phyloP scores from a whole-genome alignment of 2,888 invertebrate species.

The Apotomis betuletana region DNA sequence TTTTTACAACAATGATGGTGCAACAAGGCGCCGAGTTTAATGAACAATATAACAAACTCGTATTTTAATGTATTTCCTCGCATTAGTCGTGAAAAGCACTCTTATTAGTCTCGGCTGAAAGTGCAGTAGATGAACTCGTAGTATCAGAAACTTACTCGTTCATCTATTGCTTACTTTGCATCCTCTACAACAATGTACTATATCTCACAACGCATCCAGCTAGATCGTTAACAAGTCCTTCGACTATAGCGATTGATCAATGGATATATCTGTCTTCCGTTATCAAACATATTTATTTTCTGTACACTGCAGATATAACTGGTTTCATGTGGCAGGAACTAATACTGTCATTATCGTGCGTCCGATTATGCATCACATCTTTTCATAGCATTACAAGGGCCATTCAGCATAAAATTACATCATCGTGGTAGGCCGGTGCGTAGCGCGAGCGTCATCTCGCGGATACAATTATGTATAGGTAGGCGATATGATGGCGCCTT shows the following conservation, averaged over 20 bases:
- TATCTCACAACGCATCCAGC: constrained; percentile 9
- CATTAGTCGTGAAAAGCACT: no score
- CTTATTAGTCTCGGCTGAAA: no score
- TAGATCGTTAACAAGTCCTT: neutral
- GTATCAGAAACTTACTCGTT: no score
- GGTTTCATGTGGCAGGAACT: neutral
- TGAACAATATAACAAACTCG: no score
- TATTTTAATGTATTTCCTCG: no score
- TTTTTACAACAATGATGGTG: no score
- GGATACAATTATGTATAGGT: constrained; percentile 55
- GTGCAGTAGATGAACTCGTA: no score
- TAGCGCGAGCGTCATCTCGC: constrained; percentile 60
- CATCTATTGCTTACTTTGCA: no score
- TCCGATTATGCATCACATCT: constrained; percentile 11
- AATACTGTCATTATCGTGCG: constrained; percentile 5
- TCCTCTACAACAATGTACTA: neutral
- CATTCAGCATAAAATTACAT: constrained; percentile 64
- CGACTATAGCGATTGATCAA: constrained; percentile 11
- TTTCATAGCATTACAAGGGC: constrained; percentile 52
- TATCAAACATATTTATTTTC: neutral
- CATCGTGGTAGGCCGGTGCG: constrained; percentile 48
- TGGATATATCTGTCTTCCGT: neutral
- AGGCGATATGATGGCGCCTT: constrained; percentile 31
- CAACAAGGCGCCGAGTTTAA: no score
- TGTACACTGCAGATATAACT: neutral